Evolutionary conservation across 2,797 vertebrate genomes (phyloP), one percentile per base, ranked within the genome.

Genomic region (Myotis findleyi): DNA sequence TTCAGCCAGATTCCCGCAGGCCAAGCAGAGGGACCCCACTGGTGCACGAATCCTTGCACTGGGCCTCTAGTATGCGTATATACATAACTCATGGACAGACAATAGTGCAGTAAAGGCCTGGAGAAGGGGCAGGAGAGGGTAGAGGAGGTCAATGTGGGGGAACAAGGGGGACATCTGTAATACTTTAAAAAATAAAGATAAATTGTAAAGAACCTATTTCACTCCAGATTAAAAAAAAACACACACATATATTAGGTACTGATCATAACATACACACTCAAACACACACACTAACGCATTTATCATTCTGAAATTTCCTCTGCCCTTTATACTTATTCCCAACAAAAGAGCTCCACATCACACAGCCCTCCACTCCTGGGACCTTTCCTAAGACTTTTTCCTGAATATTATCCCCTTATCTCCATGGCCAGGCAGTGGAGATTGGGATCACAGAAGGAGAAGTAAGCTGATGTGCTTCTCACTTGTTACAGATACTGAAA

Each of bases 391-490:
- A 27, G 38, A 27, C 36, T 7, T 25, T 59, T 11, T 87, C 0
- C 13, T 1, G 7, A 23, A 21, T 36, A 69, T 18, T 8, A 6
- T 33, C 20, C 23, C 12, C 18, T 83, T 51, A 51, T 18, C 9
- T 49, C 27, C 47, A 33, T 41, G 49, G 17, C 8, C 27, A 69
- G 53, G 6, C 27, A 53, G 7, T 7, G 13, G 51, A 33, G 38
- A 44, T 69, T 25, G 64, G n/a, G 8, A 16, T 11, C 55, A 69
- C 47, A 30, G 51, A 93, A 93, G 25, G 33, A 88, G 27, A 71
- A 83, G 16, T 7, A 44, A 30, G 41, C 0, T 3, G 0, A 3
- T 23, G 33, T 1, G 3, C 30, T 44, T 30, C 17, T 87, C 51
- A 82, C 1, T 10, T 82, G 51, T 69, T 16, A 36, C 30, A 64